Evolutionary conservation across 1,140 invertebrate genomes (phyloP).

Genomic region (Trichomalopsis sarcophagae): DNA sequence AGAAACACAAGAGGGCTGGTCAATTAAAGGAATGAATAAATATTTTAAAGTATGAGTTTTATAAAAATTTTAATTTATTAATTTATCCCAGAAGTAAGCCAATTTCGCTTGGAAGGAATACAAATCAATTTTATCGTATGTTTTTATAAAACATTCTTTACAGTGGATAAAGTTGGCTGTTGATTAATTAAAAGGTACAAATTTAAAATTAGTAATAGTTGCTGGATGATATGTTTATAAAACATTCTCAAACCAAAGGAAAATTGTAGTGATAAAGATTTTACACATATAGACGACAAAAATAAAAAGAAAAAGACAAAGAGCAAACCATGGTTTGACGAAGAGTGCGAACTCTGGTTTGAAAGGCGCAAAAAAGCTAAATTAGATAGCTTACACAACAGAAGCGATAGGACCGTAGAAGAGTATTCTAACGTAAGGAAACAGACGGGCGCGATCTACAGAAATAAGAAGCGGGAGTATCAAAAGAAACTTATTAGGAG

Average conservation of each 20-base stretch:
- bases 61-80: neutral
- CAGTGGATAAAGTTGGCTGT: slow-evolving; percentile 85
- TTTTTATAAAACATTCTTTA: slow-evolving; percentile 75
- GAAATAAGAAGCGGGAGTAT: too few species aligned
- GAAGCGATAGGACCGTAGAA: too few species aligned
- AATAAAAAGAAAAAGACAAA: too few species aligned
- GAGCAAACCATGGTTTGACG: too few species aligned
- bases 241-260: slow-evolving; percentile 50
- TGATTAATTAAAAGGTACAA: slow-evolving; percentile 81
- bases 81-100: neutral
- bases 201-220: slow-evolving; percentile 78
- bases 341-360: too few species aligned
- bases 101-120: neutral
- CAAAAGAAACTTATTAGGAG: too few species aligned
- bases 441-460: too few species aligned
- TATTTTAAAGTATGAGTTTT: slow-evolving; percentile 62
- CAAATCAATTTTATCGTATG: too few species aligned
- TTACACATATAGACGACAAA: too few species aligned
- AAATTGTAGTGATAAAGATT: neutral
- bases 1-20: slow-evolving; percentile 81
- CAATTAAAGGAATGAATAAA: slow-evolving; percentile 76
- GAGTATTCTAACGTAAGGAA: too few species aligned
- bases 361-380: too few species aligned
- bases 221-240: slow-evolving; percentile 78
- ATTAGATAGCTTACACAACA: too few species aligned